phyloP scores from a whole-genome alignment of 1,140 invertebrate species.

The Papilio dardanus region DNA sequence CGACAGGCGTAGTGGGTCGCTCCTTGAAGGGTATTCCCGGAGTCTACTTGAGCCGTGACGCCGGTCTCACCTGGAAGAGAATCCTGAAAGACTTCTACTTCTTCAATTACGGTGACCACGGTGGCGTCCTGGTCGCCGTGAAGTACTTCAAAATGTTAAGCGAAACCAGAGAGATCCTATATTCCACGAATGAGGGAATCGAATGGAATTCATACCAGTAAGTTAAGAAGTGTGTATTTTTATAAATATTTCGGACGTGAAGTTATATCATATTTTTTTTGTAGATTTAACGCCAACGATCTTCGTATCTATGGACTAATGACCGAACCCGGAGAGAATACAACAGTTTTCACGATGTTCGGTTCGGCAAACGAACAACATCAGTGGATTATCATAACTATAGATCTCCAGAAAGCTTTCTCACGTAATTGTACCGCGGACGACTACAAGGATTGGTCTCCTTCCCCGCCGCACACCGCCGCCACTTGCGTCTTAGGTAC shows the following conservation, averaged over 20 bases:
- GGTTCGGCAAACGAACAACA: slow-evolving; percentile 90
- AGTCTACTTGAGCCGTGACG: slow-evolving; percentile 92
- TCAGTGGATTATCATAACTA: slow-evolving; percentile 94
- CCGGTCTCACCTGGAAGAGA: slow-evolving; percentile 92
- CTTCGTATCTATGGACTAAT: slow-evolving; percentile 92
- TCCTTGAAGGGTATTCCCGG: slow-evolving; percentile 91
- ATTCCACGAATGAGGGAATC: slow-evolving; percentile 93
- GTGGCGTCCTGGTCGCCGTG: slow-evolving; percentile 93
- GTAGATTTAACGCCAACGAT: slow-evolving; percentile 87
- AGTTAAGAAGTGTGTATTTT: slow-evolving; percentile 47
- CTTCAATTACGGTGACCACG: slow-evolving; percentile 96
- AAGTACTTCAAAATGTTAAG: slow-evolving; percentile 89
- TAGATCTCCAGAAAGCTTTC: slow-evolving; percentile 90
- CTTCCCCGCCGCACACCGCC: slow-evolving; percentile 83
- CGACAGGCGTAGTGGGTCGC: slow-evolving; percentile 91
- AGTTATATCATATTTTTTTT: slow-evolving; percentile 40
- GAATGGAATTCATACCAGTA: slow-evolving; percentile 87
- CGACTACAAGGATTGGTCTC: slow-evolving; percentile 95
- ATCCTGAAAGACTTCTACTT: slow-evolving; percentile 92
- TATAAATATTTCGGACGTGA: background rate
- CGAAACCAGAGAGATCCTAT: slow-evolving; percentile 90
- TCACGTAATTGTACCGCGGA: slow-evolving; percentile 85
- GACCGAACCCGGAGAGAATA: slow-evolving; percentile 96
- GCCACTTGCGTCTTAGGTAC: slow-evolving; percentile 90
- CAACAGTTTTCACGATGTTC: slow-evolving; percentile 95